Conservation (phyloP, 2,113 vertebrate genomes). For the Sander vitreus region DNA sequence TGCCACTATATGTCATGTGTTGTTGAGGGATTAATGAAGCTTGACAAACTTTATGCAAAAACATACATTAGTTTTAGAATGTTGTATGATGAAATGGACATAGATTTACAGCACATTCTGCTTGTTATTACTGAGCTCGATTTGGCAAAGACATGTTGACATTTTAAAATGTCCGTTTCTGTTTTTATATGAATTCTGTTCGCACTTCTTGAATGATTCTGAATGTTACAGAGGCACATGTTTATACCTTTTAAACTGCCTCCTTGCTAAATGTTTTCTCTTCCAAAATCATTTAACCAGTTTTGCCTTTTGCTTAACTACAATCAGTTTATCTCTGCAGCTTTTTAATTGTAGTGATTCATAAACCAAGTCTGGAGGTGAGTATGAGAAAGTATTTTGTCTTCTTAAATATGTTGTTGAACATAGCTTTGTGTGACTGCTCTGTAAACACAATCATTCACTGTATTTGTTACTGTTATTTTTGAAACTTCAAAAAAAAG, state of each 20-base stretch:
- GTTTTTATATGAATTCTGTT: conserved; percentile 59
- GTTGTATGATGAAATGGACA: conserved; percentile 65
- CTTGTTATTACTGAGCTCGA: conserved; percentile 56
- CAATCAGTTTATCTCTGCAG: conserved; percentile 76
- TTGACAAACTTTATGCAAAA: conserved; percentile 64
- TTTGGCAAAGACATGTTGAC: conserved; percentile 36
- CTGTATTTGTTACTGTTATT: conserved; percentile 12
- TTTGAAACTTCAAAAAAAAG: conserved; percentile 46
- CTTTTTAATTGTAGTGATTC: conserved; percentile 64
- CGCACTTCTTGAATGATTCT: conserved; percentile 72
- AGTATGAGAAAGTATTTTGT: conserved; percentile 33
- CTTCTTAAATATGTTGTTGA: conserved; percentile 48
- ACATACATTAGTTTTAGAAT: conserved; percentile 37
- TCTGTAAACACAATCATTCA: conserved; percentile 69
- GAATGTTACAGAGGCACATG: conserved; percentile 62
- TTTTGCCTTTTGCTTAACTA: conserved; percentile 68
- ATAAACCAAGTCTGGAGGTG: conserved; percentile 53
- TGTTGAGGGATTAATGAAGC: conserved; percentile 57
- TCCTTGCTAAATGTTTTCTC: conserved; percentile 52
- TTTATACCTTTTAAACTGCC: conserved; percentile 55
- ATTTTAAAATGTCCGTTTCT: conserved; percentile 45
- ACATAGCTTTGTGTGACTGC: conserved; percentile 57
- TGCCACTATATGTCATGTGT: conserved; percentile 17
- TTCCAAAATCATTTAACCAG: conserved; percentile 66
- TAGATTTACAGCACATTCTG: conserved; percentile 60